Evolutionary conservation across 2,888 invertebrate genomes (phyloP).

Genomic region (Agrochola lychnidis): DNA sequence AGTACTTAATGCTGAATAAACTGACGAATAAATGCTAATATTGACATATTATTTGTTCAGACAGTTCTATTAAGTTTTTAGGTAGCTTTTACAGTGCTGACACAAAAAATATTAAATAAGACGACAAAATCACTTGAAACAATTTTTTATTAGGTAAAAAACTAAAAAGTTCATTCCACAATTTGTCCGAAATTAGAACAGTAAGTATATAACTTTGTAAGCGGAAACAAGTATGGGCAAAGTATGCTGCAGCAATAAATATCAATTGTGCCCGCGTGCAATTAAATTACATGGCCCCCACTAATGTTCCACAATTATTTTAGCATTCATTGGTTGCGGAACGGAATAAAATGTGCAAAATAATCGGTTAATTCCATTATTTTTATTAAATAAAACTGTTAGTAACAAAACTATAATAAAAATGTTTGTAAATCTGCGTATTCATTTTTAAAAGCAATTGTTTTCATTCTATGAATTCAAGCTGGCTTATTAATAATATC

Average conservation of each 20-base stretch:
- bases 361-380: conserved; percentile 35
- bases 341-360: conserved; percentile 49
- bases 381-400: conserved; percentile 11
- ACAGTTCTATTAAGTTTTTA: background rate
- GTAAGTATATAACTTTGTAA: conserved; percentile 30
- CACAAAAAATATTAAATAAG: background rate
- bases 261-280: conserved; percentile 65
- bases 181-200: conserved; percentile 25
- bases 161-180: background rate
- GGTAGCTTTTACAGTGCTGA: background rate
- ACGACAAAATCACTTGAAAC: background rate
- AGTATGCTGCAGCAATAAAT: conserved; percentile 69
- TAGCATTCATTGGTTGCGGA: conserved; percentile 59
- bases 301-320: conserved; percentile 72
- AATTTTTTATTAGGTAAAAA: conserved; percentile 3
- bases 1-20: background rate
- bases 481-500: background rate
- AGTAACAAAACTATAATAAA: background rate
- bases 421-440: background rate
- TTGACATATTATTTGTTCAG: background rate
- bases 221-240: conserved; percentile 57
- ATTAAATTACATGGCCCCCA: conserved; percentile 70
- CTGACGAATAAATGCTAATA: background rate
- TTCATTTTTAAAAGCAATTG: background rate
- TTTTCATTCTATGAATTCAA: background rate